These are phyloP conservation scores for Lepeophtheirus nordmannii DNA, from an alignment of 2,888 invertebrate genomes.

Conservation along the genomic window DNA sequence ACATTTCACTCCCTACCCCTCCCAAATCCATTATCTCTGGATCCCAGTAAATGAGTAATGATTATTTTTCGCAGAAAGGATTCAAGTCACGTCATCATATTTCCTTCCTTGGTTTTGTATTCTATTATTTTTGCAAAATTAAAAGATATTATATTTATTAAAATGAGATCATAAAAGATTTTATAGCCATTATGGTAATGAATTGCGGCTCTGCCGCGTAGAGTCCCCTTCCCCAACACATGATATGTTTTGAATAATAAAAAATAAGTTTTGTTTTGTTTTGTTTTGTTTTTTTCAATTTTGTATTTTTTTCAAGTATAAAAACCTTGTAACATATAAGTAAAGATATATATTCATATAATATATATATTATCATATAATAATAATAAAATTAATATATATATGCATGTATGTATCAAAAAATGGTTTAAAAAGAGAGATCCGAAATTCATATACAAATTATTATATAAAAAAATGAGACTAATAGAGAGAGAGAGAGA, in stretches of 20 bases:
- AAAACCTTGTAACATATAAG: not conserved
- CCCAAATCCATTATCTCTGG: too few relatives aligned
- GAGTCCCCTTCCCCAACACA: not conserved
- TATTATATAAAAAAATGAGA: not conserved
- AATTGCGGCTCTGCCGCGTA: not conserved
- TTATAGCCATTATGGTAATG: too few relatives aligned
- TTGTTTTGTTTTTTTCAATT: not conserved
- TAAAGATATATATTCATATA: not conserved
- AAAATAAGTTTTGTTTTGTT: not conserved
- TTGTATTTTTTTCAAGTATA: not conserved
- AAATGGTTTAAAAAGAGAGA: not conserved
- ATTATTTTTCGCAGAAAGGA: too few relatives aligned
- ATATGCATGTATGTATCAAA: not conserved
- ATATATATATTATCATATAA: not conserved
- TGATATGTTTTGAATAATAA: not conserved
- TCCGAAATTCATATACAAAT: not conserved
- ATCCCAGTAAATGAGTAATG: too few relatives aligned
- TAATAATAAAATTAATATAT: slow-evolving; percentile 3
- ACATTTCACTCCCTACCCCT: too few relatives aligned
- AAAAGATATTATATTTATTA: too few relatives aligned
- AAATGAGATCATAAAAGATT: too few relatives aligned
- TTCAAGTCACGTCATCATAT: too few relatives aligned
- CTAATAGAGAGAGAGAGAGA: not conserved
- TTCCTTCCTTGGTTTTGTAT: too few relatives aligned
- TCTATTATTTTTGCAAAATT: too few relatives aligned